Evolutionary conservation across 2,113 vertebrate genomes (phyloP), one percentile per base, ranked within the genome.

Genomic region (Lontra canadensis): DNA sequence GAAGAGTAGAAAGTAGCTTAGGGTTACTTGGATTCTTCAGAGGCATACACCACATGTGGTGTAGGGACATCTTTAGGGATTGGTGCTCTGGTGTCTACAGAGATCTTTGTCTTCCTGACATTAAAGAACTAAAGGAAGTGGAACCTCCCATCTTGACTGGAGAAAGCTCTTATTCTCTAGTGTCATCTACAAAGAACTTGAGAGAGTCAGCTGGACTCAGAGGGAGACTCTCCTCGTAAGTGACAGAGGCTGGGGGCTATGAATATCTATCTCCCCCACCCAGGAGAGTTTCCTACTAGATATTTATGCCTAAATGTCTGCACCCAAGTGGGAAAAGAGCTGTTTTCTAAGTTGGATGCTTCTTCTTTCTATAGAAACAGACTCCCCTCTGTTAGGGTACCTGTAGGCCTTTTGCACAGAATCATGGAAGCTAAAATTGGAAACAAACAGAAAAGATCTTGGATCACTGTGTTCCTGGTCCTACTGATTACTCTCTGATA

Each of bases 391-490:
- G 1, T 92, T 96, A 90, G 80, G 17, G 44, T 90, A 96, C 83
- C 49, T 81, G 8, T 80, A 98, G 93, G 98, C 96, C 97, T 96
- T 96, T 97, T 29, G 97, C 97, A 98, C 95, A 96, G 98, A 98
- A 98, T 98, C 98, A 20, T 98, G 98, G 97, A 98, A 98, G 97
- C 98, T 98, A 98, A 98, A 97, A 97, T 98, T 98, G 98, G 97
- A 98, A 98, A 98, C 79, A 97, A 92, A 96, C 21, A 94, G 63
- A 93, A 88, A 95, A 90, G 95, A 63, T 76, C 82, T 95, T 96
- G 92, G 65, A 59, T 98, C 67, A 74, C 81, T 91, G 36, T 97
- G 76, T 94, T 97, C 71, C 87, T 94, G 69, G 87, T 94, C 84
- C 47, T 97, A 34, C 89, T 94, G 57, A 89, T 87, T 94, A 63